phyloP scores from a whole-genome alignment of 2,888 invertebrate species.

The Sesia bembeciformis region DNA sequence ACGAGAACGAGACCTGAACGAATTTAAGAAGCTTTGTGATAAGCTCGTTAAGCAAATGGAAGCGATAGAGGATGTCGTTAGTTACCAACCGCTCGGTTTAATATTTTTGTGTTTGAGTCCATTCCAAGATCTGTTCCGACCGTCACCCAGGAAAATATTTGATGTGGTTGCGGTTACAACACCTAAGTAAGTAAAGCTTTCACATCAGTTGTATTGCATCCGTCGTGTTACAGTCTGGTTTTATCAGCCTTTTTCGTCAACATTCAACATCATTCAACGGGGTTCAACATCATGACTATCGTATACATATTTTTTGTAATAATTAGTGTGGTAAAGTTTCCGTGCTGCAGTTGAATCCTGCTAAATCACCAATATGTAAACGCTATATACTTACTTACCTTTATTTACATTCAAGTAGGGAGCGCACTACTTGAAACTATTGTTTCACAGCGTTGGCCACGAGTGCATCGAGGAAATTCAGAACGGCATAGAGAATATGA shows the following conservation, averaged over 20 bases:
- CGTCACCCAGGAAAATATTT: slow-evolving; percentile 81
- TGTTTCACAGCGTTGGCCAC: slow-evolving; percentile 73
- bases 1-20: slow-evolving; percentile 77
- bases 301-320: no score
- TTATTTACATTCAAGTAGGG: no score
- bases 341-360: no score
- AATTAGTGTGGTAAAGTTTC: no score
- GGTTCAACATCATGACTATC: no score
- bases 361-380: no score
- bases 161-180: slow-evolving; percentile 77
- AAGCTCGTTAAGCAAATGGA: slow-evolving; percentile 81
- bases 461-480: slow-evolving; percentile 74
- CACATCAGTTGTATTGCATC: no score
- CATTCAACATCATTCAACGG: no score
- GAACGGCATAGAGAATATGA: slow-evolving; percentile 77
- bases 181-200: slow-evolving; percentile 72
- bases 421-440: not conserved
- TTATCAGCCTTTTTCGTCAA: no score
- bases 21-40: slow-evolving; percentile 79
- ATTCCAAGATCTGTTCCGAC: slow-evolving; percentile 81
- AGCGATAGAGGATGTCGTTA: slow-evolving; percentile 78
- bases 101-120: slow-evolving; percentile 79
- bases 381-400: no score
- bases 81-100: slow-evolving; percentile 82
- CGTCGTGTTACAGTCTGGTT: no score